A percentile compares a stretch with the other conserved stretches of the same genome.
phyloP scores from a whole-genome alignment of 2,888 invertebrate genomes.

The Patella ulyssiponensis region DNA sequence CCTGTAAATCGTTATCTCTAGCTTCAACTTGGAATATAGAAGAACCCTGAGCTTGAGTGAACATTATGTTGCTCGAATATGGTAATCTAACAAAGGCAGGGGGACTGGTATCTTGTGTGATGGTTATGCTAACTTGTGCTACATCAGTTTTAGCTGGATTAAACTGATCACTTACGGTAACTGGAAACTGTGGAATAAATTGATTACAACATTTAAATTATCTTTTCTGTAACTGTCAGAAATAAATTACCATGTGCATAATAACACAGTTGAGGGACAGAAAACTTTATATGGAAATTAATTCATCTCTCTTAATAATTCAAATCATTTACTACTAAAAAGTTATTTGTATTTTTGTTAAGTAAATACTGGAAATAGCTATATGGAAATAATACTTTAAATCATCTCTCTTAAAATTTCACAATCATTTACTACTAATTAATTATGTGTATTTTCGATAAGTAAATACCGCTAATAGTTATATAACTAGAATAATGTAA shows the following conservation, averaged over 20 bases:
- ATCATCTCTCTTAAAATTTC: neutral
- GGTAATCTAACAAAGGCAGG: constrained; percentile 35
- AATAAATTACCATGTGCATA: no score
- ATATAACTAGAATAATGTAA: neutral
- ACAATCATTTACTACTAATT: neutral
- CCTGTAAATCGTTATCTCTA: constrained; percentile 33
- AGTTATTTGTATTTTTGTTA: constrained; percentile 10
- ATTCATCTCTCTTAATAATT: no score
- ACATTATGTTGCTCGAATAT: constrained; percentile 45
- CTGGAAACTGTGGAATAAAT: constrained; percentile 33
- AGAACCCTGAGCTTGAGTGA: constrained; percentile 39
- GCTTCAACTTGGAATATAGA: constrained; percentile 32
- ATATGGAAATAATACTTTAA: neutral
- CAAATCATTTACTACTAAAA: constrained; percentile 13
- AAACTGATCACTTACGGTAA: constrained; percentile 38
- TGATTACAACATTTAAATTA: neutral
- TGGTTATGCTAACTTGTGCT: constrained; percentile 29
- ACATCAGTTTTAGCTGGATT: constrained; percentile 31
- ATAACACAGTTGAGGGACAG: no score
- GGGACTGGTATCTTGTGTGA: constrained; percentile 29
- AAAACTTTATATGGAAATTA: no score
- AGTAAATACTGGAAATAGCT: neutral
- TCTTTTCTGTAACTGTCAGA: no score
- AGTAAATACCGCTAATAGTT: neutral
- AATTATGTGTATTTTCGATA: neutral